Evolutionary conservation across 2,113 vertebrate species (phyloP), one percentile per base, ranked within the genome.

Genomic region (Xerus inauris): DNA sequence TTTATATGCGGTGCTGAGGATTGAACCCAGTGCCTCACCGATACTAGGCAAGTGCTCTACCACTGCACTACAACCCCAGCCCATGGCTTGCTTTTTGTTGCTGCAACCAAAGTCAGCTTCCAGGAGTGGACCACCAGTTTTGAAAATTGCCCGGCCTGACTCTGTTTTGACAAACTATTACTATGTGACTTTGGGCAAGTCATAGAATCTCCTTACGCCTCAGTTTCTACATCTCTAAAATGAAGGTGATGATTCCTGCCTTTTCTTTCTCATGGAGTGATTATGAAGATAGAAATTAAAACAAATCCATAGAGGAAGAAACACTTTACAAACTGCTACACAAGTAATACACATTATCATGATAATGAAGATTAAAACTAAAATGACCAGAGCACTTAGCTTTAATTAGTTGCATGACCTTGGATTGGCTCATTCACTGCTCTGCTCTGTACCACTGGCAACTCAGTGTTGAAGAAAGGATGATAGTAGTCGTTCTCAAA

Each of bases 221-320:
- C 24, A 80, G 51, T 82, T 75, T 42, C 82, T 49, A 28, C 16
- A 40, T 94, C 80, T 95, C 82, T 94, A 75, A 62, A 76, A 76
- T 75, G 71, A 90, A 87, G 49, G 30, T 92, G 77, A 65, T 28
- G 47, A 65, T 57, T 79, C 45, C 67, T 73, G 14, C n/a, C 77
- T 88, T 95, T 86, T 40, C 59, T 59, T 1, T 87, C 65, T 91
- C 76, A 49, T 40, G 14, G 45, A 32, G 22, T 77, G 22, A 17
- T 84, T 92, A 59, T 87, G 40, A 76, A 86, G 47, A 72, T 28
- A 35, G 69, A 95, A 84, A 59, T 64, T 30, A 88, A 96, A 96
- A 67, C 49, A 54, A 91, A 49, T 79, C 28, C 20, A 13, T 76
- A 64, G 77, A 62, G 38, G n/a, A 28, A 40, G 89, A 89, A 76